Evolutionary conservation across 2,113 vertebrate genomes (phyloP), one percentile per base, ranked within the genome.

Genomic region (Ahaetulla prasina): DNA sequence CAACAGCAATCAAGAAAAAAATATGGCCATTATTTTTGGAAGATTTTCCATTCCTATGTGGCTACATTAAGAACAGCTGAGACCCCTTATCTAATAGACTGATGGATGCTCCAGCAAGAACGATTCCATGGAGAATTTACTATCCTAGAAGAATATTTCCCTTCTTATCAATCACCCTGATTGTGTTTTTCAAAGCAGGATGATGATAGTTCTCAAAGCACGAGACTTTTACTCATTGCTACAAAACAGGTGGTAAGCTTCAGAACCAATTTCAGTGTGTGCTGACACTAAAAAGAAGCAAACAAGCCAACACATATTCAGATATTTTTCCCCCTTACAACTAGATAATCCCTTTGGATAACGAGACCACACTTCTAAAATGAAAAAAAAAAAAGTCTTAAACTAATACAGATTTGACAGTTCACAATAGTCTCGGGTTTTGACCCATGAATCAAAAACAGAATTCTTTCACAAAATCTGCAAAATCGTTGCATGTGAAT

Each of bases 111-210:
- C 22, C 12, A 68, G 60, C 11, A 16, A n/a, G 7, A 50, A 50
- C 30, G 45, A 89, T 1, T 86, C 90, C 93, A 85, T 53, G 39
- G 57, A 86, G 95, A 85, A 43, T 93, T 53, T 87, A 86, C 18
- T 87, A 68, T 86, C 91, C 45, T 84, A 27, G 89, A 91, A 74
- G 84, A 54, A 80, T 43, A 39, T 85, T 60, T 68, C 88, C 93
- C 91, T 60, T 89, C 87, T 55, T 93, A 95, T 87, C 27, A 49
- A 22, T 91, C 39, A 91, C 45, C 27, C 0, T 0, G 74, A 0
- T 12, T 47, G 16, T 93, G 52, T 74, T 95, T 95, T 93, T 93
- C 91, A 96, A 90, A 94, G 22, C 47, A n/a, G n/a, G 2, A 50
- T 60, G 94, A 0, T n/a, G 87, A 1, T 54, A 94, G 92, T 92